Conservation (phyloP, 1,140 invertebrate genomes). For the Phymorhynchus buccinoides region DNA sequence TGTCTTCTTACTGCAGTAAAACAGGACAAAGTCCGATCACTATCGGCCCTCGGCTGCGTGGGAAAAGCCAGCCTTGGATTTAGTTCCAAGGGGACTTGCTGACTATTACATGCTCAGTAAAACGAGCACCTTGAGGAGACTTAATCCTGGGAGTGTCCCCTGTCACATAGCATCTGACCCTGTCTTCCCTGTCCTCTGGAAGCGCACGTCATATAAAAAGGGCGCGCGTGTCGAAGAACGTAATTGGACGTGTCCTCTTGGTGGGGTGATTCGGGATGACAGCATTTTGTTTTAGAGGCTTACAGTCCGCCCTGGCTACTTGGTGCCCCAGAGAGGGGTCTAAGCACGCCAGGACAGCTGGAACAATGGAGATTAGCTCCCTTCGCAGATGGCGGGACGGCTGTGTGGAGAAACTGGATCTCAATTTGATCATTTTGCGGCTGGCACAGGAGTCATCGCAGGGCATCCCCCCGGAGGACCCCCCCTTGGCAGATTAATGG, state of each 20-base stretch:
- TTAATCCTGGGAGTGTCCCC: not conserved
- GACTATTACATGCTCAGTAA: not conserved
- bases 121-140: not conserved
- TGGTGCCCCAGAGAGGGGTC: not conserved
- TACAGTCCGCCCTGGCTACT: not conserved
- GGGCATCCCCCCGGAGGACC: not conserved
- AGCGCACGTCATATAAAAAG: not conserved
- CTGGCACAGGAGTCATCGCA: slow-evolving; percentile 9
- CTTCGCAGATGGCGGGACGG: slow-evolving; percentile 27
- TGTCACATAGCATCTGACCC: not conserved
- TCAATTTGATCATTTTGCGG: slow-evolving; percentile 35
- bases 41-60: not conserved
- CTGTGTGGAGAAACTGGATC: slow-evolving; percentile 36
- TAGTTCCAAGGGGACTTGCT: not conserved
- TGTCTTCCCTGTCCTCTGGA: not conserved
- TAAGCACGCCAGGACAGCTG: not conserved
- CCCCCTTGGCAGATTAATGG: slow-evolving; percentile 12
- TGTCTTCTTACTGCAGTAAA: not conserved
- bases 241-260: not conserved
- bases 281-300: slow-evolving; percentile 20
- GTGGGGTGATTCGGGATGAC: slow-evolving; percentile 15
- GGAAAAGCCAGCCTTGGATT: not conserved
- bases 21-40: not conserved
- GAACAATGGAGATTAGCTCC: slow-evolving; percentile 26
- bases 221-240: not conserved